Conservation (phyloP, 2,113 vertebrate species). For the Vulpes ferrilata region DNA sequence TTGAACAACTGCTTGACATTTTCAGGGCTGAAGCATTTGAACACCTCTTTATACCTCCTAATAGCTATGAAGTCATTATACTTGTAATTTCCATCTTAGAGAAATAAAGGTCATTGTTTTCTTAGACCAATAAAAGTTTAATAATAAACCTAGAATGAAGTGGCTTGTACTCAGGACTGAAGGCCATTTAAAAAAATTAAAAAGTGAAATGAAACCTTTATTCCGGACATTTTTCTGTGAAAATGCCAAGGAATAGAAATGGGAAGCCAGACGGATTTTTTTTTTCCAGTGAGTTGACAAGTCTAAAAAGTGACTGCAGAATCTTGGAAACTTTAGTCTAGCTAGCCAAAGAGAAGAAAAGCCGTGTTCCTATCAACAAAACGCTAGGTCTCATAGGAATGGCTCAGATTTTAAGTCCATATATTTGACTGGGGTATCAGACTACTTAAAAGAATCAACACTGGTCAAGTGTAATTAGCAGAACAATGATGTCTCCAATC, state of each 20-base stretch:
- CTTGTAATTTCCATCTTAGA: conserved; percentile 1
- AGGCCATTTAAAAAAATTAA: background rate
- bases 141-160: conserved; percentile 51
- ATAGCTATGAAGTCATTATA: conserved; percentile 13
- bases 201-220: background rate
- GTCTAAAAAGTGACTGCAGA: conserved; percentile 32
- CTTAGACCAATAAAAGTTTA: conserved; percentile 31
- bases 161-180: background rate
- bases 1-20: conserved; percentile 9
- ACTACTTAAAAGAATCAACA: background rate
- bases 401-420: background rate
- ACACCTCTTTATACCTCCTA: background rate
- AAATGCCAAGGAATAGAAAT: conserved; percentile 53
- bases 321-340: conserved; percentile 24
- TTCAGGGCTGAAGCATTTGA: conserved; percentile 33
- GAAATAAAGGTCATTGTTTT: conserved; percentile 57
- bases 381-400: background rate
- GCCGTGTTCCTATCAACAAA: conserved; percentile 32
- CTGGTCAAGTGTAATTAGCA: background rate
- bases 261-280: conserved; percentile 12
- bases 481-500: background rate
- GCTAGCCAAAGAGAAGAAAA: conserved; percentile 28
- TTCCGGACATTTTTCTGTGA: conserved; percentile 11
- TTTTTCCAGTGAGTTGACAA: conserved; percentile 50
- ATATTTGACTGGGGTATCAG: background rate